Evolutionary conservation across 2,888 invertebrate genomes (phyloP).

Genomic region (Drosophila ezoana): DNA sequence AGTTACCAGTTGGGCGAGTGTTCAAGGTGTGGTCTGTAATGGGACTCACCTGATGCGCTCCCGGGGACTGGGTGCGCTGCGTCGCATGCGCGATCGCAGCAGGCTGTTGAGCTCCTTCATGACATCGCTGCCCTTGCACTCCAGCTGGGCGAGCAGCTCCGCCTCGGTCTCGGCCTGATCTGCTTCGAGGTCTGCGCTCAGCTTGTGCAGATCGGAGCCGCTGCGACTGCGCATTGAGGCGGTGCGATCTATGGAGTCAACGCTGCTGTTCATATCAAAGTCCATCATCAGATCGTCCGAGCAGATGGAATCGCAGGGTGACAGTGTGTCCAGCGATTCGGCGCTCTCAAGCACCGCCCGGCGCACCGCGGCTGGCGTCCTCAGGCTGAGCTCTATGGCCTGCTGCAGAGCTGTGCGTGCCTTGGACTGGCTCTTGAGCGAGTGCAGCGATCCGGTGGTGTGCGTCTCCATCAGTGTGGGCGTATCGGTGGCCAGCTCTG

Average conservation of each 20-base stretch:
- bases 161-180: constrained; percentile 83
- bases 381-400: constrained; percentile 84
- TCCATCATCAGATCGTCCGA: constrained; percentile 96
- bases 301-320: constrained; percentile 93
- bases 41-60: constrained; percentile 81
- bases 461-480: constrained; percentile 84
- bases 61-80: constrained; percentile 50
- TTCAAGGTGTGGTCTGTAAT: constrained; percentile 15
- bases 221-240: constrained; percentile 83
- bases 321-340: constrained; percentile 92
- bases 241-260: constrained; percentile 84
- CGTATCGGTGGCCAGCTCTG: constrained; percentile 84
- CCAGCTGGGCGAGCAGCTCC: constrained; percentile 85
- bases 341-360: constrained; percentile 87
- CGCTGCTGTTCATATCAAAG: constrained; percentile 87
- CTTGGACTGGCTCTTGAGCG: constrained; percentile 80
- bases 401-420: constrained; percentile 82
- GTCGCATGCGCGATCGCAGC: constrained; percentile 84
- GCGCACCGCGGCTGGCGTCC: constrained; percentile 83
- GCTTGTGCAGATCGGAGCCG: constrained; percentile 86
- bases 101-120: constrained; percentile 87
- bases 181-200: constrained; percentile 81
- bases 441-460: constrained; percentile 83
- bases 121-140: constrained; percentile 86
- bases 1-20: not conserved